Evolutionary conservation across 2,113 vertebrate genomes (phyloP), one percentile per base, ranked within the genome.

Genomic region (Nicator chloris): DNA sequence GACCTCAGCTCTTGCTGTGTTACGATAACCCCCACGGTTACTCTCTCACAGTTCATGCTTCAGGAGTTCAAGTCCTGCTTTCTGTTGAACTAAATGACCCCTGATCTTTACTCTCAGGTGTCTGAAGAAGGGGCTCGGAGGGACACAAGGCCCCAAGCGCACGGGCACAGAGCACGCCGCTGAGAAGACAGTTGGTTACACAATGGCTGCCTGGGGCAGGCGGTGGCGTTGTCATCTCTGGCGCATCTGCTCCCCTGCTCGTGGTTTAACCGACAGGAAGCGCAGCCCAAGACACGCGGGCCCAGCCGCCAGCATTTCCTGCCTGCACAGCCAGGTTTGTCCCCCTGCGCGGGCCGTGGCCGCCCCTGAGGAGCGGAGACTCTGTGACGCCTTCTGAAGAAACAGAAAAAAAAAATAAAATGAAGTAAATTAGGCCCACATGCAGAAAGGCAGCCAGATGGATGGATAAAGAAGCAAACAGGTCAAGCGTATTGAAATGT

Each of bases 261-360:
- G 98, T 97, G 98, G 98, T 98, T 98, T 98, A 98, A 98, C 98
- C 95, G 98, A 98, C 98, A 98, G 98, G 98, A 98, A 98, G 95
- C 97, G n/a, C 70, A 93, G 95, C 63, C 35, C 0, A 49, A 96
- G 98, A 97, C 92, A 96, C 10, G 23, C 65, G 78, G 90, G 57
- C 95, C 57, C 96, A 94, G 93, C 5, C 63, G 88, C 80, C 44
- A 96, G 90, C 42, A 89, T 40, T 98, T 98, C 98, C 98, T 97
- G 98, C 91, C 96, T 37, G 61, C 93, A 66, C 56, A 31, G 89
- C 89, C 95, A 35, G 1, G 21, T 51, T 73, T 51, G 22, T 26
- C 20, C 50, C 53, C 56, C 60, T 14, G 28, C 42, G 2, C 0
- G 1, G 18, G 44, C 47, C 49, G 2, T 0, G 2, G 89, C 59